These are phyloP conservation scores for Pempheris klunzingeri DNA, from an alignment of 2,797 vertebrate species.

Conservation along the genomic window DNA sequence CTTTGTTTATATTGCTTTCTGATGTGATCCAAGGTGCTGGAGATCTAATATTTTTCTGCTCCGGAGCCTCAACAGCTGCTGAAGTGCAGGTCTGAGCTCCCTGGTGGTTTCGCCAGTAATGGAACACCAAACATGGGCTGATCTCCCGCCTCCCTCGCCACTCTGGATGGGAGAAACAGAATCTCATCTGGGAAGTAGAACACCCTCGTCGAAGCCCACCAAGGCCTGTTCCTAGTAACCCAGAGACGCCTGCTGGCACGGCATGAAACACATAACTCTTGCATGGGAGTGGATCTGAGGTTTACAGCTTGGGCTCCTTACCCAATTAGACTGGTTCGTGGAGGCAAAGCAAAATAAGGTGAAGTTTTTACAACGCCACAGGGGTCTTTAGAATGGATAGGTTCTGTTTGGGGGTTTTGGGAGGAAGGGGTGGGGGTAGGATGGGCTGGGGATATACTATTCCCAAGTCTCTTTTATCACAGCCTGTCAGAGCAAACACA, in stretches of 20 bases:
- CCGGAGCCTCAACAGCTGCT: conserved; percentile 72
- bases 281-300: conserved; percentile 71
- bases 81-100: conserved; percentile 71
- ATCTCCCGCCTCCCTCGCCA: conserved; percentile 65
- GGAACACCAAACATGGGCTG: conserved; percentile 52
- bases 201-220: conserved; percentile 84
- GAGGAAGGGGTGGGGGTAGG: conserved; percentile 4
- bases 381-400: conserved; percentile 74
- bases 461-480: conserved; percentile 72
- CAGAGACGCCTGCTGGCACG: conserved; percentile 82
- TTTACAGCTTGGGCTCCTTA: conserved; percentile 75
- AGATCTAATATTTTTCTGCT: conserved; percentile 49
- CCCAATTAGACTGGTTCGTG: conserved; percentile 78
- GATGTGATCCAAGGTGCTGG: conserved; percentile 58
- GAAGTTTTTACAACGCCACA: conserved; percentile 81
- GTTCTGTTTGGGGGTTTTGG: conserved; percentile 61
- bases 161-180: conserved; percentile 86
- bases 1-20: conserved; percentile 39
- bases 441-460: conserved; percentile 45
- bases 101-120: conserved; percentile 73
- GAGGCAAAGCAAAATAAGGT: conserved; percentile 72
- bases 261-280: conserved; percentile 83
- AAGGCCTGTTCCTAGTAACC: conserved; percentile 78
- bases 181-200: conserved; percentile 79
- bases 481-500: conserved; percentile 60